Conservation (phyloP, 2,888 invertebrate genomes). For the Conomelus anceps region DNA sequence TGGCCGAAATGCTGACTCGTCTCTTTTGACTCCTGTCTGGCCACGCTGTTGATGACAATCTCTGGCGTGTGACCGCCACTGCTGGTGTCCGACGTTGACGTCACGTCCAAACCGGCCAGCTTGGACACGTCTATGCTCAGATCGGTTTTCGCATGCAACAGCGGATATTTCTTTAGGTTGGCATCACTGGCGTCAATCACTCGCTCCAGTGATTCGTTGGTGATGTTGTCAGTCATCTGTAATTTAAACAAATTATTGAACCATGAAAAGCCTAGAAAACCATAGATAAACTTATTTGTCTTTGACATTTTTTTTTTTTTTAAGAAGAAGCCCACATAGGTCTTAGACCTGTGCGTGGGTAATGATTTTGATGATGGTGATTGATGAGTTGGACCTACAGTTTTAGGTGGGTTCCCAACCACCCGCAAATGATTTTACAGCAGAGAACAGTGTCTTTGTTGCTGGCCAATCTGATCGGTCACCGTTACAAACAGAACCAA, state of each 20-base stretch:
- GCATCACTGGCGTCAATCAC: constrained; percentile 35
- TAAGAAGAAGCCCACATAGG: too few relatives aligned
- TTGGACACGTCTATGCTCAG: constrained; percentile 30
- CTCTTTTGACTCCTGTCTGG: constrained; percentile 50
- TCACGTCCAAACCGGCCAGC: constrained; percentile 17
- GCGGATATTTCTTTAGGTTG: constrained; percentile 29
- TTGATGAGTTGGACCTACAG: background rate
- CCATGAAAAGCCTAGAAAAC: too few relatives aligned
- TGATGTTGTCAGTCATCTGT: constrained; percentile 33
- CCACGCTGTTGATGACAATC: constrained; percentile 38
- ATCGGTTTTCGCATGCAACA: constrained; percentile 32
- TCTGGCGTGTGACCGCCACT: background rate
- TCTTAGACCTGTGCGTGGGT: too few relatives aligned
- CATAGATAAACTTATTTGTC: too few relatives aligned
- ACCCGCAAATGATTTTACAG: too few relatives aligned
- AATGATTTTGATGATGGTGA: too few relatives aligned
- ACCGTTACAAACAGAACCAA: too few relatives aligned
- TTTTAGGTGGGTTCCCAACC: too few relatives aligned
- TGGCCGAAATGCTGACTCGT: constrained; percentile 14
- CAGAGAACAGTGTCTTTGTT: too few relatives aligned
- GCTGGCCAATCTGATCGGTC: too few relatives aligned
- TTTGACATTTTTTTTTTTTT: constrained; percentile 4
- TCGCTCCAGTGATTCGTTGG: constrained; percentile 42
- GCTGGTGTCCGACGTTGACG: constrained; percentile 4
- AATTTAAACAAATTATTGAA: background rate